Evolutionary conservation across 1,140 invertebrate species (phyloP), one percentile per base, ranked within the genome.

Genomic region (Nixonia krombeini): DNA sequence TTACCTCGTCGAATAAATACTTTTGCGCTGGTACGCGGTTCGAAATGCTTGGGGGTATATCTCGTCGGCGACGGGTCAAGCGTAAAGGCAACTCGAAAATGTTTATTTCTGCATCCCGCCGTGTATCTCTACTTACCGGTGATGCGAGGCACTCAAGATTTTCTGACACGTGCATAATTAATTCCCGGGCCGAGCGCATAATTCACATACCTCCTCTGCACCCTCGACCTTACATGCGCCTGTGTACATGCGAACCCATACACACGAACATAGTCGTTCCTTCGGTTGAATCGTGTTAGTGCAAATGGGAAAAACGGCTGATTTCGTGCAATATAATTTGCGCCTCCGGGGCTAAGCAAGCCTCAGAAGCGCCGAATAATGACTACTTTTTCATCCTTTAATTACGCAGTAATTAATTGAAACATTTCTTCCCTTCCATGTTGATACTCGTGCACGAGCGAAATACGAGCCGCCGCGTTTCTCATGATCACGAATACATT

Each of bases 391-490:
- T 73, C 47, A 72, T 79, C 63, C 64, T 68, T 75, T 78, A 76
- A 78, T 80, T 79, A 79, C 72, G 59, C 66, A 70, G 62, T 80
- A 74, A 79, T 80, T 80, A 76, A 78, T 78, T 77, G 53, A 73
- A 74, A 74, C 69, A 57, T 77, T 72, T 68, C 58, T n/a, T 3
- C 40, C 33, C 37, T 45, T 65, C 47, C 33, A 53, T 40, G 49
- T 62, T 44, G 40, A 52, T 67, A 59, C 75, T 73, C 53, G 53
- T 73, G 51, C 52, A 73, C n/a, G 75, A 78, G 63, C 73, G 63
- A 78, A 65, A 74, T 35, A 47, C 53, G 35, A 66, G 49, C 33
- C 25, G 35, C 16, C 33, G 13, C 33, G 33, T n/a, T n/a, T n/a
- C n/a, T n/a, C n/a, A n/a, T n/a, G n/a, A n/a, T n/a, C n/a, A n/a